These are phyloP conservation scores for Naja naja DNA, from an alignment of 2,113 vertebrate species.

Conservation along the genomic window DNA sequence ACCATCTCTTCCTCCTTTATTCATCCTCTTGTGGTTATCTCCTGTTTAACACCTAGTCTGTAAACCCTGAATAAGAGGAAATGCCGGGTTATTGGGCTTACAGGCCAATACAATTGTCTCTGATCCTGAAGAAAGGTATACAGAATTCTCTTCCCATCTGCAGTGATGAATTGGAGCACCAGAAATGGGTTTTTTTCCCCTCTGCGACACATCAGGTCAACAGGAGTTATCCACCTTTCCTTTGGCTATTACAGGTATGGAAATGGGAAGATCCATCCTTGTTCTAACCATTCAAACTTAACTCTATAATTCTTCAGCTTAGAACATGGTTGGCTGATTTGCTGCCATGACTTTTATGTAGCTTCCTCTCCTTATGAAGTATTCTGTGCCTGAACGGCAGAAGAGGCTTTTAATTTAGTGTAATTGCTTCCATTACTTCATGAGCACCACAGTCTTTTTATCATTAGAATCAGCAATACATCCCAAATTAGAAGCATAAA, in stretches of 20 bases:
- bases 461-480: not conserved
- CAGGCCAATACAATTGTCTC: not conserved
- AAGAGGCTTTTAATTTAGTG: not conserved
- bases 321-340: not conserved
- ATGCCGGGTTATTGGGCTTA: not conserved
- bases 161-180: not conserved
- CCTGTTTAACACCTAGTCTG: slow-evolving; percentile 16
- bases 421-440: not conserved
- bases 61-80: not conserved
- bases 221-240: not conserved
- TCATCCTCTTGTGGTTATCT: not conserved
- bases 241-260: not conserved
- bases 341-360: not conserved
- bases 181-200: not conserved
- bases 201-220: not conserved
- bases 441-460: not conserved
- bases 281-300: not conserved
- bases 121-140: not conserved
- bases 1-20: slow-evolving; percentile 9
- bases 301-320: not conserved
- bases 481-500: not conserved
- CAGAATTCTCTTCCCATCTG: not conserved
- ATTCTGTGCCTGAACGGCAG: not conserved
- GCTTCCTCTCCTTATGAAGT: not conserved
- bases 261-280: not conserved